Evolutionary conservation across 2,888 invertebrate genomes (phyloP), one percentile per base, ranked within the genome.

Genomic region (Cremastinae sp.): DNA sequence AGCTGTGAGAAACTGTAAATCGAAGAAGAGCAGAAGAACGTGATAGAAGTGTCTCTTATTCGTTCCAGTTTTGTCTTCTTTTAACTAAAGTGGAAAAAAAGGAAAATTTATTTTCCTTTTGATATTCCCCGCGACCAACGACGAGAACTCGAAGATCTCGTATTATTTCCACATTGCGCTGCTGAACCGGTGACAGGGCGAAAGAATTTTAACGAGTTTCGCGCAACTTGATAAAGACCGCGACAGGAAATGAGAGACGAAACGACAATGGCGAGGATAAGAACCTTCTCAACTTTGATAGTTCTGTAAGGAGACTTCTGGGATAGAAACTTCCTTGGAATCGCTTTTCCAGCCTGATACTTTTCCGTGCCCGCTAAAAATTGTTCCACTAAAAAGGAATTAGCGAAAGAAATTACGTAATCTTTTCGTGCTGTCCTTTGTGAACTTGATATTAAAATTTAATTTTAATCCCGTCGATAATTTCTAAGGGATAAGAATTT

Each of bases 141-240:
- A 58, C 68, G 53, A 62, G 54, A 54, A 56, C 64, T 64, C 71
- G 10, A 65, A 76, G 51, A 41, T 77, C 75, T 69, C 78, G 73
- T 78, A 81, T 80, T 80, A 82, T 82, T 79, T 81, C 78, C 82
- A 81, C 83, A 84, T 83, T 82, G 83, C 83, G 81, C 74, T 77
- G 79, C 75, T 73, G 28, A 41, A 78, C 78, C 81, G 81, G 82
- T 80, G 78, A 84, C 83, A 80, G 83, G 80, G 69, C 80, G 76
- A 74, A 72, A 80, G 84, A 84, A 85, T 85, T 85, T 85, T 85
- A 85, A 85, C 84, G 84, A 85, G 85, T 85, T 85, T 85, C 80
- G 79, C 77, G 85, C 81, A 81, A 82, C 83, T 82, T 81, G 79
- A 80, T 79, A 75, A 73, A 70, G 66, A 45, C 14, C 45, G 73